These are phyloP conservation scores for Bombus consobrinus DNA, from an alignment of 1,140 invertebrate genomes.

Conservation along the genomic window DNA sequence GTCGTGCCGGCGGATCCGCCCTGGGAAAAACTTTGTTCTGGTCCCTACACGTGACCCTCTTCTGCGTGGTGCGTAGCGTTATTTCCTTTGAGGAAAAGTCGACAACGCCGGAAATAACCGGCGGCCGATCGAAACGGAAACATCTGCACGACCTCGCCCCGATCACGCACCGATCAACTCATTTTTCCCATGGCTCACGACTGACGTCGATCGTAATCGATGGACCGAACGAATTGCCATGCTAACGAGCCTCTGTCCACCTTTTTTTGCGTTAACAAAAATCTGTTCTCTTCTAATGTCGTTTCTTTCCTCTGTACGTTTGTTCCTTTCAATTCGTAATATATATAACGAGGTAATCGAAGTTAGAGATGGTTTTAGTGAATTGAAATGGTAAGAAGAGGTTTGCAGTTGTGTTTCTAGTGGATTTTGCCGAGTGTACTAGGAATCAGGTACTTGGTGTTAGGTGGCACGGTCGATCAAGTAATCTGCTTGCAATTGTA, in stretches of 20 bases:
- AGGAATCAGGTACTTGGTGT: too few relatives aligned
- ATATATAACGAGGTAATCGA: too few relatives aligned
- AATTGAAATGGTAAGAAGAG: too few relatives aligned
- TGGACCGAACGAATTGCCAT: not conserved
- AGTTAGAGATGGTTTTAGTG: too few relatives aligned
- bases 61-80: not conserved
- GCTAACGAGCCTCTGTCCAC: not conserved
- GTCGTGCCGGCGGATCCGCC: constrained; percentile 37
- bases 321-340: too few relatives aligned
- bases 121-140: constrained; percentile 17
- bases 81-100: constrained; percentile 4
- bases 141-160: constrained; percentile 27
- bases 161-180: not conserved
- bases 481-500: too few relatives aligned
- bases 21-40: constrained; percentile 42
- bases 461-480: too few relatives aligned
- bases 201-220: not conserved
- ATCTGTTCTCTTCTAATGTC: not conserved
- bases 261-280: too few relatives aligned
- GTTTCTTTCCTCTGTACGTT: not conserved
- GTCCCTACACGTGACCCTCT: constrained; percentile 28
- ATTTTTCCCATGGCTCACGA: not conserved
- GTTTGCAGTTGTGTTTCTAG: too few relatives aligned
- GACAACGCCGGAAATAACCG: constrained; percentile 27
- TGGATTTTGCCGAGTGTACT: too few relatives aligned